These are phyloP conservation scores for Rostratula benghalensis DNA, from an alignment of 2,113 vertebrate species.

Conservation along the genomic window DNA sequence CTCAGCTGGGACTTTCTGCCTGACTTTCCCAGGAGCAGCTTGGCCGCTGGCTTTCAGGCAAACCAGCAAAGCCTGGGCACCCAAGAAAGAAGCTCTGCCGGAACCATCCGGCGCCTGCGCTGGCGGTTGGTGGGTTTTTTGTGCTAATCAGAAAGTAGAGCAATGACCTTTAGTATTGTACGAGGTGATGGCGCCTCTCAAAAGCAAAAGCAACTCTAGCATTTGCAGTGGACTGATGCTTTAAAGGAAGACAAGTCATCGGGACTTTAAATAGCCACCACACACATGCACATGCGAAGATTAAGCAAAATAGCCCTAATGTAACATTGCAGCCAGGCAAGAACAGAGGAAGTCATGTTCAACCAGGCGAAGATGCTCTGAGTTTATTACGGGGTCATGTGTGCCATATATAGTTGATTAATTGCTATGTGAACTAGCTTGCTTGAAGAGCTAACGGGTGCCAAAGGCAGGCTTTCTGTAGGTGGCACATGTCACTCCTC, in stretches of 20 bases:
- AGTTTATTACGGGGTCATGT: neutral
- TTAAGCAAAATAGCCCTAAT: conserved; percentile 1
- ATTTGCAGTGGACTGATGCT: neutral
- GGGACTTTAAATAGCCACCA: conserved; percentile 10
- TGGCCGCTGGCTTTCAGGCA: neutral
- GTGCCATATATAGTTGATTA: conserved; percentile 23
- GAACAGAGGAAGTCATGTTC: conserved; percentile 48
- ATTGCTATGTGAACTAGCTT: neutral
- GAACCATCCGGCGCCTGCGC: accelerated
- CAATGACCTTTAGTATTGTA: neutral
- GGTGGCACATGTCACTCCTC: neutral
- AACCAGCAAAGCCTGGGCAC: neutral
- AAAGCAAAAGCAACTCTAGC: neutral
- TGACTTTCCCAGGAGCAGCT: neutral
- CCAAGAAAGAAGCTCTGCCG: neutral
- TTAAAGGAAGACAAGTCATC: neutral
- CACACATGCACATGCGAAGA: neutral
- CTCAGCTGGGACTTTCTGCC: neutral
- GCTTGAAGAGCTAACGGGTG: neutral
- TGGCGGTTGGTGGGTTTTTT: neutral
- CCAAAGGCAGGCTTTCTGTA: neutral
- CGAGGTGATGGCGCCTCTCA: neutral
- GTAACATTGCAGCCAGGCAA: neutral
- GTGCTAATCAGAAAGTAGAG: neutral
- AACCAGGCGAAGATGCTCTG: neutral